A percentile compares a stretch with the other conserved stretches of the same genome.
phyloP scores from a whole-genome alignment of 2,797 vertebrate species.

The Platyrinchus mystaceus region DNA sequence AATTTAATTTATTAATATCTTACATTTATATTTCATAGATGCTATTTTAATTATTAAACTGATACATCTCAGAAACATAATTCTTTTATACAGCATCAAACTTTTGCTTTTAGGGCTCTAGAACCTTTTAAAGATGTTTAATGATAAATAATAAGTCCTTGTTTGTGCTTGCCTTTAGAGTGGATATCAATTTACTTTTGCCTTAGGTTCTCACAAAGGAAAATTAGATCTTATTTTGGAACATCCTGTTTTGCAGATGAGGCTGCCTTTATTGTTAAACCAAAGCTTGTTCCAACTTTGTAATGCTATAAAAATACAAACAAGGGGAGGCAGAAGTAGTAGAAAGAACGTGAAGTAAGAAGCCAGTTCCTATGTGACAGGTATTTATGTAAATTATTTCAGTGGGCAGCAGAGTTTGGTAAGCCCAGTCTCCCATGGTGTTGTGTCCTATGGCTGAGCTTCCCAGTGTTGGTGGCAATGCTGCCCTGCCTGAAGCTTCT shows the following conservation, averaged over 20 bases:
- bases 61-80: constrained; percentile 46
- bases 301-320: not conserved
- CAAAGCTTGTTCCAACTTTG: not conserved
- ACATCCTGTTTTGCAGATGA: constrained; percentile 19
- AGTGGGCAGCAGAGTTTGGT: not conserved
- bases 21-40: constrained; percentile 65
- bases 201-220: not conserved
- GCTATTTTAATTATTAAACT: constrained; percentile 63
- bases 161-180: constrained; percentile 13
- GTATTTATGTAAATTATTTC: not conserved
- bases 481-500: not conserved
- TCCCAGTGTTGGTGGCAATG: fast-evolving
- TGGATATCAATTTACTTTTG: constrained; percentile 11
- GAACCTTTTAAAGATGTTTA: not conserved
- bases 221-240: constrained; percentile 40
- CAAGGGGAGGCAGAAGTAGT: not conserved
- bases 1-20: constrained; percentile 68
- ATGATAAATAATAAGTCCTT: constrained; percentile 19
- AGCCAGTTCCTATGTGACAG: not conserved
- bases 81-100: constrained; percentile 47
- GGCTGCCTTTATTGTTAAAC: not conserved
- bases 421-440: not conserved
- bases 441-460: not conserved
- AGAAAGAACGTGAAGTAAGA: not conserved
- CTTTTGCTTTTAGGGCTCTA: constrained; percentile 35